Conservation (phyloP, 1,140 invertebrate species). For the Caenorhabditis remanei region DNA sequence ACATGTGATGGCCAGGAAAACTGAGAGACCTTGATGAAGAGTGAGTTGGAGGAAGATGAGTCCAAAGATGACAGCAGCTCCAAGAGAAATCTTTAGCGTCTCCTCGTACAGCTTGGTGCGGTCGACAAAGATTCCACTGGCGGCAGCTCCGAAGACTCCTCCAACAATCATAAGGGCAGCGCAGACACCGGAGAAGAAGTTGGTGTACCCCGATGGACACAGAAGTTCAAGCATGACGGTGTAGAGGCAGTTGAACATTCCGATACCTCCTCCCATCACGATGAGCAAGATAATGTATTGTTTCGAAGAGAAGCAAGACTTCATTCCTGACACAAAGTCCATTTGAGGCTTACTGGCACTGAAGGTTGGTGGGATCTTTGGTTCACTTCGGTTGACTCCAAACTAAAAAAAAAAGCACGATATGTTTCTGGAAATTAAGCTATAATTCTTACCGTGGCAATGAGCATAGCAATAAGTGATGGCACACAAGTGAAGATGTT, state of each 20-base stretch:
- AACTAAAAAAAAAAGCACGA: slow-evolving; percentile 55
- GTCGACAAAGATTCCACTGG: slow-evolving; percentile 74
- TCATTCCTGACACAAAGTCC: slow-evolving; percentile 73
- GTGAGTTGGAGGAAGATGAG: slow-evolving; percentile 72
- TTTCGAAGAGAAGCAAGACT: slow-evolving; percentile 72
- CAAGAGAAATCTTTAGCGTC: slow-evolving; percentile 75
- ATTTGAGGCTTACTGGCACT: slow-evolving; percentile 72
- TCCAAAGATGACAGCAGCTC: slow-evolving; percentile 75
- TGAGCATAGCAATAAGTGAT: slow-evolving; percentile 68
- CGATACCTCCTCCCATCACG: slow-evolving; percentile 77
- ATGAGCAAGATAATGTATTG: slow-evolving; percentile 74
- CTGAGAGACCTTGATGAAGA: slow-evolving; percentile 66
- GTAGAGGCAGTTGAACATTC: slow-evolving; percentile 78
- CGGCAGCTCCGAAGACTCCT: slow-evolving; percentile 75
- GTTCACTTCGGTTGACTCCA: slow-evolving; percentile 74
- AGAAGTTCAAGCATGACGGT: slow-evolving; percentile 76
- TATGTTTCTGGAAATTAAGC: background rate
- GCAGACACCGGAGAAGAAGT: slow-evolving; percentile 72
- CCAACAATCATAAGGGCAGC: slow-evolving; percentile 76
- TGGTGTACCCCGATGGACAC: slow-evolving; percentile 75
- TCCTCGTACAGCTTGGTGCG: slow-evolving; percentile 74
- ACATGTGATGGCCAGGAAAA: slow-evolving; percentile 70
- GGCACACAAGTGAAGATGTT: slow-evolving; percentile 73
- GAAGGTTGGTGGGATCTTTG: slow-evolving; percentile 74
- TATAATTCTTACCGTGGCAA: slow-evolving; percentile 66